Conservation (phyloP, 2,797 vertebrate genomes). For the Morelia viridis region DNA sequence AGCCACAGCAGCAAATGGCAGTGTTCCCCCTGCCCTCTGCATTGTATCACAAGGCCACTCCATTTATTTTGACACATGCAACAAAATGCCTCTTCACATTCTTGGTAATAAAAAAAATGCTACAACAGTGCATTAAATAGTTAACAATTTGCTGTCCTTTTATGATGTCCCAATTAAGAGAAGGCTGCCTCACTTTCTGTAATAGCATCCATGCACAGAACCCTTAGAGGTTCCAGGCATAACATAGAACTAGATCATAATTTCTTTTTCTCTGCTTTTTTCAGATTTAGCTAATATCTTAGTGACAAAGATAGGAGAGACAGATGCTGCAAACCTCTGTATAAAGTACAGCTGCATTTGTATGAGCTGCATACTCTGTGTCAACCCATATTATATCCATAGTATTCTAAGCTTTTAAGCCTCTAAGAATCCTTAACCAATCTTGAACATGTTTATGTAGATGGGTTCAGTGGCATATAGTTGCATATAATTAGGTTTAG, state of each 20-base stretch:
- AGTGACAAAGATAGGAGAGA: neutral
- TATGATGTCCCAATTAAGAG: too few species aligned
- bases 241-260: neutral
- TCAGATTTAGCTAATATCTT: neutral
- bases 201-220: too few species aligned
- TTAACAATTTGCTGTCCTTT: too few species aligned
- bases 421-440: neutral
- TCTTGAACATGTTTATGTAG: slow-evolving; percentile 1
- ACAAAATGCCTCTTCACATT: too few species aligned
- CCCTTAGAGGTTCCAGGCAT: neutral
- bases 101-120: too few species aligned
- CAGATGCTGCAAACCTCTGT: neutral
- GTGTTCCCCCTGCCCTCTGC: neutral
- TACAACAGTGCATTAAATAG: too few species aligned
- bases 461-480: neutral
- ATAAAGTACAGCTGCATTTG: neutral
- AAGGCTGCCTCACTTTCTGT: neutral
- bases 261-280: neutral
- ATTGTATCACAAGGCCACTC: neutral
- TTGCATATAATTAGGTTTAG: slow-evolving; percentile 6
- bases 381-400: neutral
- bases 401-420: neutral
- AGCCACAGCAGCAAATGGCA: neutral
- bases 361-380: neutral
- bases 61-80: neutral